These are phyloP conservation scores for Myocastor coypus DNA, from an alignment of 2,113 vertebrate species.

Conservation along the genomic window DNA sequence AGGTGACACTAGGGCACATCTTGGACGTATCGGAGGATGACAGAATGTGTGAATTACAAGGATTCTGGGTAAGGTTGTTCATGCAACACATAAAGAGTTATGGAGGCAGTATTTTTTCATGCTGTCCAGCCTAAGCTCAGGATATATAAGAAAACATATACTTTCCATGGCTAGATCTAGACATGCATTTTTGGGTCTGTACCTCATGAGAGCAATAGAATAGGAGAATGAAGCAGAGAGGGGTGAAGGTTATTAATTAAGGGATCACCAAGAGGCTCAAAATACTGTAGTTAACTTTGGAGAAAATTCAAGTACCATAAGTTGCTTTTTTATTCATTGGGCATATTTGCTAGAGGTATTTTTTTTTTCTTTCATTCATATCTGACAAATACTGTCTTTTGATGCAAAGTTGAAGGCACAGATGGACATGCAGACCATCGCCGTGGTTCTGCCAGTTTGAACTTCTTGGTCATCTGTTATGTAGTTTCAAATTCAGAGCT, in stretches of 20 bases:
- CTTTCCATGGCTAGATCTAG: not conserved
- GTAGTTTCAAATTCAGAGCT: not conserved
- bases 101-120: not conserved
- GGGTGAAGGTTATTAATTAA: too few relatives aligned
- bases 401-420: not conserved
- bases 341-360: not conserved
- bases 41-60: constrained; percentile 5
- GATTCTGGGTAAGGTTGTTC: not conserved
- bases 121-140: not conserved
- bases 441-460: not conserved
- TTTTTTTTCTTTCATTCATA: not conserved
- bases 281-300: constrained; percentile 5
- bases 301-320: not conserved
- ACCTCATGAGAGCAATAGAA: not conserved
- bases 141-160: not conserved
- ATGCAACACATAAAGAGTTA: not conserved
- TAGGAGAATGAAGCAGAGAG: not conserved
- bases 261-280: not conserved
- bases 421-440: not conserved
- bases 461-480: not conserved
- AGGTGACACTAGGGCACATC: not conserved
- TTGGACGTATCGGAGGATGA: not conserved
- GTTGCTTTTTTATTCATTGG: not conserved
- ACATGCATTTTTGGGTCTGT: not conserved
- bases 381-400: not conserved